These are phyloP conservation scores for Oscheius sp. DNA, from an alignment of 2,888 invertebrate species.

Conservation along the genomic window DNA sequence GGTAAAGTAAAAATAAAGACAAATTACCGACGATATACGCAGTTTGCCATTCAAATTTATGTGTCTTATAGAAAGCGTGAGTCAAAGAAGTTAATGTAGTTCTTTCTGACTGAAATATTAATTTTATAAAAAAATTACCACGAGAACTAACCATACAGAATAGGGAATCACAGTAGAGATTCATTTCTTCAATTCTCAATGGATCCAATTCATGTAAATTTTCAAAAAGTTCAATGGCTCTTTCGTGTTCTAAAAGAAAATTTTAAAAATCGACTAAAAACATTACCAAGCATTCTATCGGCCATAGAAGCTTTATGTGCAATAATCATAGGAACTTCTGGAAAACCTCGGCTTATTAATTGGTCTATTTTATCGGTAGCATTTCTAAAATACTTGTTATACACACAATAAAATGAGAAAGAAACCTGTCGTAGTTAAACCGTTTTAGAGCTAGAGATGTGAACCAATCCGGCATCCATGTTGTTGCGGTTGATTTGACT, in stretches of 20 bases:
- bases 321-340: slow-evolving; percentile 87
- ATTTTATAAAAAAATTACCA: slow-evolving; percentile 16
- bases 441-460: slow-evolving; percentile 44
- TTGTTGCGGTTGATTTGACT: slow-evolving; percentile 26
- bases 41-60: slow-evolving; percentile 95
- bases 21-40: slow-evolving; percentile 98
- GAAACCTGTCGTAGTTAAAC: slow-evolving; percentile 42
- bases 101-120: slow-evolving; percentile 47
- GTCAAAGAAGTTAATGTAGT: slow-evolving; percentile 92
- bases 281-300: slow-evolving; percentile 48
- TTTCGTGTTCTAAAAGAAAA: slow-evolving; percentile 58
- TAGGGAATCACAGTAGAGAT: slow-evolving; percentile 93
- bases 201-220: slow-evolving; percentile 88
- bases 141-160: slow-evolving; percentile 80
- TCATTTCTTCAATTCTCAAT: slow-evolving; percentile 89
- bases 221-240: slow-evolving; percentile 78
- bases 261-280: not conserved
- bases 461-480: slow-evolving; percentile 57
- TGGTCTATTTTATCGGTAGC: slow-evolving; percentile 86
- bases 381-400: slow-evolving; percentile 6
- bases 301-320: slow-evolving; percentile 86
- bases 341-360: slow-evolving; percentile 84
- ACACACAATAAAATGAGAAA: not conserved
- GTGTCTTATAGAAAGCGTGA: slow-evolving; percentile 90
- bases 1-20: not conserved